Conservation (phyloP, 2,888 invertebrate genomes). For the Stenotaenia linearis region DNA sequence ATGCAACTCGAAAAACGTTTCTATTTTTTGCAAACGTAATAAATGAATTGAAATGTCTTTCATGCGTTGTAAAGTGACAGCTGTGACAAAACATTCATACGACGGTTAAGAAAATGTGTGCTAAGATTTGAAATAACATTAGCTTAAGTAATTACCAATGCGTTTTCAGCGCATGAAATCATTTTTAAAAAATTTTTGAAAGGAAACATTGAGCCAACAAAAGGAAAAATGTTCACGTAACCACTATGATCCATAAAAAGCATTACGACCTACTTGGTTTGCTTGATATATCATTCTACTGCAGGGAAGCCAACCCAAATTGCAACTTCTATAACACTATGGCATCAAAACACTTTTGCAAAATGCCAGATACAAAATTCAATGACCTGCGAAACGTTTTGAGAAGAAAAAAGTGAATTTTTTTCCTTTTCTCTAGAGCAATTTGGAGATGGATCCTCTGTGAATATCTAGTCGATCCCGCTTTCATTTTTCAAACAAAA, state of each 20-base stretch:
- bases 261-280: conserved; percentile 1
- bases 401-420: background rate
- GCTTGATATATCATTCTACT: background rate
- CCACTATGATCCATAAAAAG: background rate
- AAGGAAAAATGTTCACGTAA: background rate
- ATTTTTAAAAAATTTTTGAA: no score
- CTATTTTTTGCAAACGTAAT: background rate
- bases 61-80: background rate
- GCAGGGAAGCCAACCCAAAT: background rate
- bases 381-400: conserved; percentile 4
- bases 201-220: background rate
- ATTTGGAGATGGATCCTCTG: background rate
- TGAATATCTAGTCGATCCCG: background rate
- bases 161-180: background rate
- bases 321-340: background rate
- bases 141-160: background rate
- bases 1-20: background rate
- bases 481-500: background rate
- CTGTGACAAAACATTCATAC: background rate
- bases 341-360: background rate
- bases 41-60: background rate
- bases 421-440: background rate
- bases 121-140: background rate
- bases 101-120: background rate
- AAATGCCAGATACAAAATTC: conserved; percentile 14